These are phyloP conservation scores for Mythimna albipuncta DNA, from an alignment of 2,888 invertebrate genomes.

Conservation along the genomic window DNA sequence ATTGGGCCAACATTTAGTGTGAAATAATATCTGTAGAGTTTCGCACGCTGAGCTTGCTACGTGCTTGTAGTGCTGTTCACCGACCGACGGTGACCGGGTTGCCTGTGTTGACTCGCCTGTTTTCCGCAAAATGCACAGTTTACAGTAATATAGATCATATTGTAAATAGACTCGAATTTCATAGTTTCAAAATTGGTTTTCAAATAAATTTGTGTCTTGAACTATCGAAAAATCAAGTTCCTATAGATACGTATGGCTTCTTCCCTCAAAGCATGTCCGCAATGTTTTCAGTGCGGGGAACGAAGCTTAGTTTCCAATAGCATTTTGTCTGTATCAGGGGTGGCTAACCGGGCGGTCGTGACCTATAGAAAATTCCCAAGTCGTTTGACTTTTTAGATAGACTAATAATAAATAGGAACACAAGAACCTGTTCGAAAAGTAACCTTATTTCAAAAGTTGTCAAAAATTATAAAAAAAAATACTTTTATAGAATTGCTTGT, in stretches of 20 bases:
- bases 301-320: too few relatives aligned
- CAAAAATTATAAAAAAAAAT: slow-evolving; percentile 21
- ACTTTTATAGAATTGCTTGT: slow-evolving; percentile 14
- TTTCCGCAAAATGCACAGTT: slow-evolving; percentile 37
- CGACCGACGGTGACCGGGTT: slow-evolving; percentile 60
- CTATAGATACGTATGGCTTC: neutral
- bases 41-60: slow-evolving; percentile 70
- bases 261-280: too few relatives aligned
- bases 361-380: too few relatives aligned
- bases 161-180: slow-evolving; percentile 34
- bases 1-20: slow-evolving; percentile 66
- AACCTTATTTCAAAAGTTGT: slow-evolving; percentile 24
- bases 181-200: slow-evolving; percentile 20
- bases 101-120: slow-evolving; percentile 3
- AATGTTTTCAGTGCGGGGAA: neutral
- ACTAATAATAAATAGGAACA: neutral
- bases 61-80: slow-evolving; percentile 62
- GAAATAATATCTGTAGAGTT: slow-evolving; percentile 66
- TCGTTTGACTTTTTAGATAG: too few relatives aligned
- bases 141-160: slow-evolving; percentile 26
- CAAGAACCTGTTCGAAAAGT: neutral
- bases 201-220: slow-evolving; percentile 7
- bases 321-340: too few relatives aligned
- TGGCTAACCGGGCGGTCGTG: too few relatives aligned
- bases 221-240: neutral